Conservation (phyloP, 1,140 invertebrate species). For the Pseudachorutes palmiensis region DNA sequence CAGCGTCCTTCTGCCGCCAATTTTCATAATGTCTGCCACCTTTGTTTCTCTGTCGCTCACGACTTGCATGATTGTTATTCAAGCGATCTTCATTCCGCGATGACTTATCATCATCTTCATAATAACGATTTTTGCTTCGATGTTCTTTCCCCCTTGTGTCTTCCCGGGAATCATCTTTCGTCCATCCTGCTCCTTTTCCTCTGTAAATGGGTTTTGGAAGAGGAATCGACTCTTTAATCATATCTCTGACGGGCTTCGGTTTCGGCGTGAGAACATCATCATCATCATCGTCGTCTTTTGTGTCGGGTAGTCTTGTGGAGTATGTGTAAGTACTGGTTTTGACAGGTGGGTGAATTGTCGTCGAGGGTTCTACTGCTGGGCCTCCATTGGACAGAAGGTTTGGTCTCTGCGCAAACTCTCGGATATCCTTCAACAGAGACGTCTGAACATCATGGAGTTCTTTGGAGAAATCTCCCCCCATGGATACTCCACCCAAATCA, state of each 20-base stretch:
- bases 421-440: conserved; percentile 35
- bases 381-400: background rate
- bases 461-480: conserved; percentile 21
- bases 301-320: background rate
- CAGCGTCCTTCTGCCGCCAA: too few relatives aligned
- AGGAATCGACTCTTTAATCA: conserved; percentile 19
- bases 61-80: background rate
- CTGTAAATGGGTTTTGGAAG: background rate
- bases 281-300: conserved; percentile 14
- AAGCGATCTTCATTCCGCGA: too few relatives aligned
- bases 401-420: conserved; percentile 36
- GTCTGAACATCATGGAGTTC: conserved; percentile 34
- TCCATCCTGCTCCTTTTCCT: background rate
- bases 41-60: background rate
- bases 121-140: too few relatives aligned
- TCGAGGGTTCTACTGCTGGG: background rate
- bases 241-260: conserved; percentile 34
- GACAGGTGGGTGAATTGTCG: background rate
- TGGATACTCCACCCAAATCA: background rate
- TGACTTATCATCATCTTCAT: too few relatives aligned
- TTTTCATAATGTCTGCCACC: background rate
- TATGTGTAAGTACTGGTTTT: background rate
- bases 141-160: too few relatives aligned
- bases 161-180: background rate
- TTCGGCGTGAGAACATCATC: conserved; percentile 27